These are phyloP conservation scores for Chascanopsetta lugubris DNA, from an alignment of 2,113 vertebrate species.

Conservation along the genomic window DNA sequence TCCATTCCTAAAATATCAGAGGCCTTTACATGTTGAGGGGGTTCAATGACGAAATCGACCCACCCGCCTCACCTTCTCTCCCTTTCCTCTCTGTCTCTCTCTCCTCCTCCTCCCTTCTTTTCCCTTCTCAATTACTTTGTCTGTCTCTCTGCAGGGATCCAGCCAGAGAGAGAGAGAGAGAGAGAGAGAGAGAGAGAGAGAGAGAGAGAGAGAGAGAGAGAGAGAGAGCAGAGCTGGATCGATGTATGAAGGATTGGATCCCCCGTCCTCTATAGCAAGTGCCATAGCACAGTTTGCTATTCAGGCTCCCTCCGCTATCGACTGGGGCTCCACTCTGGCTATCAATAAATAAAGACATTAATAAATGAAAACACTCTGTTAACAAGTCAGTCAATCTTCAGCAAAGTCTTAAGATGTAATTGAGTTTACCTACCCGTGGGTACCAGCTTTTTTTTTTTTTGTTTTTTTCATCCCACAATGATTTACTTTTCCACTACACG, in stretches of 20 bases:
- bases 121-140: conserved; percentile 21
- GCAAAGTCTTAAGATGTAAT: background rate
- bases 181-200: too few species aligned
- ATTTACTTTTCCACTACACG: too few species aligned
- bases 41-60: conserved; percentile 25
- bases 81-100: conserved; percentile 27
- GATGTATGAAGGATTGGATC: conserved; percentile 34
- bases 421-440: background rate
- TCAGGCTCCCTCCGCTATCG: conserved; percentile 34
- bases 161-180: background rate
- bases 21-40: conserved; percentile 22
- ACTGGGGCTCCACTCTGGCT: conserved; percentile 23
- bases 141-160: conserved; percentile 26
- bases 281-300: conserved; percentile 10
- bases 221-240: conserved; percentile 24
- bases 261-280: conserved; percentile 30
- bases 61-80: conserved; percentile 12
- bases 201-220: too few species aligned
- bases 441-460: too few species aligned
- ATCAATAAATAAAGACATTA: conserved; percentile 43
- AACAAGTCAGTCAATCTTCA: conserved; percentile 14
- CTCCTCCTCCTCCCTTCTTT: background rate
- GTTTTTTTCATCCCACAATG: too few species aligned
- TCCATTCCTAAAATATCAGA: conserved; percentile 25
- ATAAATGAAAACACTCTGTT: conserved; percentile 40